Evolutionary conservation across 2,797 vertebrate species (phyloP).

Genomic region (Macropus fuliginosus): DNA sequence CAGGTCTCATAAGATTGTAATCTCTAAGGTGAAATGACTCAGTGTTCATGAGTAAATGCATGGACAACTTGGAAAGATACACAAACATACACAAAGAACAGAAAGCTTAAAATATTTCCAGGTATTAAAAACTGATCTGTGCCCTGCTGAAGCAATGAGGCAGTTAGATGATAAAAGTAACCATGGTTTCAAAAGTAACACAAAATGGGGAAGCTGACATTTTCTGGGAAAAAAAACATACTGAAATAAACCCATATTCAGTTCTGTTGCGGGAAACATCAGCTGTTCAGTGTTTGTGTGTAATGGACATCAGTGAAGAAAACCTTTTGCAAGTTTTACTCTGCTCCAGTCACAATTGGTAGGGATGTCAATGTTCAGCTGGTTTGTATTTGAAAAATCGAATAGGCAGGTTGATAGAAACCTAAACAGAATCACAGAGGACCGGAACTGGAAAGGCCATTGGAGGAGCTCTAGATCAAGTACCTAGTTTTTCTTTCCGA

Average conservation of each 20-base stretch:
- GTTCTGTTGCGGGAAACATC: constrained; percentile 3
- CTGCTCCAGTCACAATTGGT: not conserved
- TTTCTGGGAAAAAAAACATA: not conserved
- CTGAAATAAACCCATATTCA: constrained; percentile 3
- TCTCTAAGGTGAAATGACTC: not conserved
- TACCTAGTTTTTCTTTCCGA: not conserved
- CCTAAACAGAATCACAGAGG: not conserved
- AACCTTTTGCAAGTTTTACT: not conserved
- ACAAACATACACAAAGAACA: too few species aligned
- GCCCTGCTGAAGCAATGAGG: constrained; percentile 4
- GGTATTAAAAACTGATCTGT: not conserved
- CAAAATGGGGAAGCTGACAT: not conserved
- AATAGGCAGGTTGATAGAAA: not conserved
- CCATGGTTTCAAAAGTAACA: not conserved
- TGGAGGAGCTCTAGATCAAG: not conserved
- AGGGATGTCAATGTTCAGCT: not conserved
- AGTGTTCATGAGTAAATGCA: not conserved
- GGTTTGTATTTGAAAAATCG: not conserved
- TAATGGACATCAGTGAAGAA: not conserved
- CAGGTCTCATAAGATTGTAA: not conserved
- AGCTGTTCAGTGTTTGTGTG: not conserved
- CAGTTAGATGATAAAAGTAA: not conserved
- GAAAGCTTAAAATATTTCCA: not conserved
- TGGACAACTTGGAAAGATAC: not conserved
- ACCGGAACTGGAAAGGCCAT: not conserved